Percentiles rank a stretch among this genome's conserved stretches.
These are phyloP conservation scores for Rana temporaria DNA, from an alignment of 2,113 vertebrate genomes.

Conservation along the genomic window DNA sequence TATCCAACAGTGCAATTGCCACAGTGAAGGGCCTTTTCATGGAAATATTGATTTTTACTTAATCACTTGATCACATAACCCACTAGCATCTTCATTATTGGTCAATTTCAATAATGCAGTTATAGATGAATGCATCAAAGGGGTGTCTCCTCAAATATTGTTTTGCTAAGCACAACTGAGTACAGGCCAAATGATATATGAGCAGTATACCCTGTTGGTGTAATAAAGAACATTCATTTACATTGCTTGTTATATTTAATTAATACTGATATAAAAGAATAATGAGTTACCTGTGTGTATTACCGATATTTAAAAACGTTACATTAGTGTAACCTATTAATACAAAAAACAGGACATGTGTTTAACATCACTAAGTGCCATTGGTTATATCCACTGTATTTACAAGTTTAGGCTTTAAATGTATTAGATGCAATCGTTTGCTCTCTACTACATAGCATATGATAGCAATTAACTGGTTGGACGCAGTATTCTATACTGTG, in stretches of 20 bases:
- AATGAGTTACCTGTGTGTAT: too few relatives aligned
- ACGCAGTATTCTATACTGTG: too few relatives aligned
- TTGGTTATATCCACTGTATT: too few relatives aligned
- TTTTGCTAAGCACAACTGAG: background rate
- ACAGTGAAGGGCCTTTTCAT: constrained; percentile 20
- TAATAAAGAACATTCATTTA: background rate
- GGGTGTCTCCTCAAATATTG: background rate
- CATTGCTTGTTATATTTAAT: background rate
- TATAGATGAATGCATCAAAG: background rate
- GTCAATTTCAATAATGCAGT: constrained; percentile 35
- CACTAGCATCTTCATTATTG: constrained; percentile 32
- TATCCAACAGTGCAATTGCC: constrained; percentile 37
- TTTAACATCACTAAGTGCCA: too few relatives aligned
- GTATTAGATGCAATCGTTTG: too few relatives aligned
- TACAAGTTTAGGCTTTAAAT: too few relatives aligned
- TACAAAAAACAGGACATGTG: too few relatives aligned
- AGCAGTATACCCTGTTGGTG: background rate
- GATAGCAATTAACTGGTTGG: too few relatives aligned
- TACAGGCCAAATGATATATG: background rate
- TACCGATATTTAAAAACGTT: too few relatives aligned
- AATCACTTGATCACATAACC: constrained; percentile 50
- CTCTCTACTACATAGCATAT: too few relatives aligned
- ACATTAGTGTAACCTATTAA: too few relatives aligned
- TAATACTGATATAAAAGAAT: background rate
- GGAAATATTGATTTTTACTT: constrained; percentile 55